phyloP scores from a whole-genome alignment of 2,113 vertebrate species.

The Syngnathoides biaculeatus region DNA sequence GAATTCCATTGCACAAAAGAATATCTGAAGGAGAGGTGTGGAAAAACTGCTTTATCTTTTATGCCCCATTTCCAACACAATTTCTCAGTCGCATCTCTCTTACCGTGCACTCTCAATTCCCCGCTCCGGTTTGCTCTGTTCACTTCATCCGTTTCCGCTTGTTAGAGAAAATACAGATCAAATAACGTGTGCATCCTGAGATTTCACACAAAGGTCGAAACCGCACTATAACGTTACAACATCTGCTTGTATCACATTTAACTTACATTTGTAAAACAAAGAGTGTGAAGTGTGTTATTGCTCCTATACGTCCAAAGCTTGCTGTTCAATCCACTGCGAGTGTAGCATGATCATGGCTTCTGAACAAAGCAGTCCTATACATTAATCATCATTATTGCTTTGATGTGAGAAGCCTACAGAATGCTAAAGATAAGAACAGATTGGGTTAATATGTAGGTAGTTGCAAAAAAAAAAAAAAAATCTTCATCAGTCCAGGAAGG shows the following conservation, averaged over 20 bases:
- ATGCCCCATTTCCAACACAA: conserved; percentile 4
- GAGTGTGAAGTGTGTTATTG: conserved; percentile 50
- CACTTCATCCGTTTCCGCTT: conserved; percentile 19
- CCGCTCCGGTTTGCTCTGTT: conserved; percentile 12
- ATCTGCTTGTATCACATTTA: conserved; percentile 38
- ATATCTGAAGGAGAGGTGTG: conserved; percentile 13
- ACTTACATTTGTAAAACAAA: conserved; percentile 34
- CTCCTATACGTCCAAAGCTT: conserved; percentile 40
- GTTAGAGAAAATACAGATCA: conserved; percentile 35
- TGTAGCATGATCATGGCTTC: conserved; percentile 42
- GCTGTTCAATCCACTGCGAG: conserved; percentile 37
- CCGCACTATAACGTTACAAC: conserved; percentile 31
- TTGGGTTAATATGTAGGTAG: conserved; percentile 48
- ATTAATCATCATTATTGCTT: conserved; percentile 68
- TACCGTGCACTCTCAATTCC: conserved; percentile 19
- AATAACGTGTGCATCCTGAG: conserved; percentile 56
- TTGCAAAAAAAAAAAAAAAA: conserved; percentile 37
- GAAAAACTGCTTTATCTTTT: conserved; percentile 32
- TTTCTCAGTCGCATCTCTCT: conserved; percentile 19
- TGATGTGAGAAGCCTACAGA: conserved; percentile 55
- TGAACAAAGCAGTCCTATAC: conserved; percentile 42
- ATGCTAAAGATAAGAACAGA: conserved; percentile 58
- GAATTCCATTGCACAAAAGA: conserved; percentile 16
- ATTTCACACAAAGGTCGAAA: conserved; percentile 50
- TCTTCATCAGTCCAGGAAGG: conserved; percentile 33